These are phyloP conservation scores for Oasisia sp. DNA, from an alignment of 2,888 invertebrate genomes.

Conservation along the genomic window DNA sequence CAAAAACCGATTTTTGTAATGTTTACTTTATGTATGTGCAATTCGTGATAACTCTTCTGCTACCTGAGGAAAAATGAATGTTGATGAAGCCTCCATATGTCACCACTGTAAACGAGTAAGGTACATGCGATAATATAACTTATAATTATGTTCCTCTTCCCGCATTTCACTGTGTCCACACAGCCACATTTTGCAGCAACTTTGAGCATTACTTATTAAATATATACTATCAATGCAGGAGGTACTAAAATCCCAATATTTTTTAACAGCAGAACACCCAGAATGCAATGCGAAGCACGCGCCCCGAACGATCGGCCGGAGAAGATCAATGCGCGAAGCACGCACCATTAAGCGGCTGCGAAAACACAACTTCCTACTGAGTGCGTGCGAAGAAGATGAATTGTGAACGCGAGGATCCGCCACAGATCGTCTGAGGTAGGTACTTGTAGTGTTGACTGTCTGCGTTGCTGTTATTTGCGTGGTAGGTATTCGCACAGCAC, in stretches of 20 bases:
- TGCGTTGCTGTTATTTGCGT: neutral
- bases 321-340: neutral
- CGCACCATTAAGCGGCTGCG: neutral
- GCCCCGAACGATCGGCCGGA: neutral
- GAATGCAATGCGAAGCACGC: neutral
- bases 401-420: neutral
- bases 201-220: neutral
- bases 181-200: neutral
- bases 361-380: neutral
- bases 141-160: neutral
- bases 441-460: neutral
- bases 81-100: too few species aligned
- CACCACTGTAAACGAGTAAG: too few species aligned
- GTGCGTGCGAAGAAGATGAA: neutral
- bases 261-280: neutral
- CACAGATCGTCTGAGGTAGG: neutral
- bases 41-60: too few species aligned
- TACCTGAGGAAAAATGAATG: too few species aligned
- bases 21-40: too few species aligned
- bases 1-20: too few species aligned
- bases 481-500: neutral
- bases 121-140: too few species aligned
- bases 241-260: neutral
- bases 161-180: neutral
- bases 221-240: neutral